These are phyloP conservation scores for Ochropacha duplaris DNA, from an alignment of 2,888 invertebrate species.

Conservation along the genomic window DNA sequence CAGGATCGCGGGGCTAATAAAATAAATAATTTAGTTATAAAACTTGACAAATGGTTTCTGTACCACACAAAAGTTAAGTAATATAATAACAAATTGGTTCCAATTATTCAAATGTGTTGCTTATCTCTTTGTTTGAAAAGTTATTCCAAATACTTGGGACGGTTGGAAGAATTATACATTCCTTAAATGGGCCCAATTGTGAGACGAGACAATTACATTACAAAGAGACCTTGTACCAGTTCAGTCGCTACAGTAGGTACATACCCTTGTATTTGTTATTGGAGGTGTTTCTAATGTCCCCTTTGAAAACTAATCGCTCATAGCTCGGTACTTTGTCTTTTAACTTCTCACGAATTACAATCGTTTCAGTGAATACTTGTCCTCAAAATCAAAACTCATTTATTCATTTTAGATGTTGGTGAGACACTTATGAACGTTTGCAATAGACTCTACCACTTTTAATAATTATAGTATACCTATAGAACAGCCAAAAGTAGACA, in stretches of 20 bases:
- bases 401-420: too few relatives aligned
- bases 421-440: too few relatives aligned
- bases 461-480: too few relatives aligned
- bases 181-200: background rate
- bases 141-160: background rate
- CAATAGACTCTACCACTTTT: too few relatives aligned
- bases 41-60: background rate
- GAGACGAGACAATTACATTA: background rate
- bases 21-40: too few relatives aligned
- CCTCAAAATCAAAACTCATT: too few relatives aligned
- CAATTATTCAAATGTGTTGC: background rate
- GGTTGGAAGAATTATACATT: background rate
- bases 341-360: background rate
- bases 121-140: background rate
- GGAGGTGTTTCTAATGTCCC: background rate
- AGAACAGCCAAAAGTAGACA: too few relatives aligned
- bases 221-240: background rate
- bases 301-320: background rate
- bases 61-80: background rate
- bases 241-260: too few relatives aligned
- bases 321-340: background rate
- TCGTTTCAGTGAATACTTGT: background rate
- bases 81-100: background rate
- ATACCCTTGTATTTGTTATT: too few relatives aligned
- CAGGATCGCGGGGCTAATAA: too few relatives aligned